Evolutionary conservation across 2,113 vertebrate genomes (phyloP).

Genomic region (Oncorhynchus kisutch): DNA sequence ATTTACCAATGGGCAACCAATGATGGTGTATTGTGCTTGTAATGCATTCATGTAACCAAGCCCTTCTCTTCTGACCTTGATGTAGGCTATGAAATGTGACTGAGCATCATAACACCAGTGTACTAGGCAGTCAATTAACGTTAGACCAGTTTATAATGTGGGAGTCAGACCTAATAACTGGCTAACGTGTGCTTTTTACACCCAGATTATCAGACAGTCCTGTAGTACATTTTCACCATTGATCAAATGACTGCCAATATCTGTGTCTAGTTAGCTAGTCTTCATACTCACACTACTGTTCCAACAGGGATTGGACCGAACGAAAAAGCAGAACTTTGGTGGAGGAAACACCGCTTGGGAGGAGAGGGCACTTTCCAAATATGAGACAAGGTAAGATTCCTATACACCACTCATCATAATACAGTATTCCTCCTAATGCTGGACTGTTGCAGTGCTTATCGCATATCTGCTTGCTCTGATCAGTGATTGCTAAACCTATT

Average conservation of each 20-base stretch:
- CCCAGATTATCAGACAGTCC: too few species aligned
- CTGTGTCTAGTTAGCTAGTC: not conserved
- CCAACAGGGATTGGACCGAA: slow-evolving; percentile 83
- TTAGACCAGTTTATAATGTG: too few species aligned
- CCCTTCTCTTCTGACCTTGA: too few species aligned
- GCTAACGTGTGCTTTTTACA: too few species aligned
- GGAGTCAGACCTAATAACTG: too few species aligned
- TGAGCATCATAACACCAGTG: too few species aligned
- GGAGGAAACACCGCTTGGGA: slow-evolving; percentile 98
- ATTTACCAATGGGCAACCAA: not conserved
- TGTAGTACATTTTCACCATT: not conserved
- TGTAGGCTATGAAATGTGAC: too few species aligned
- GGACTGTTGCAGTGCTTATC: not conserved
- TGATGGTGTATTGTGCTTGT: too few species aligned
- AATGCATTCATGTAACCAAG: too few species aligned
- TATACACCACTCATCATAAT: not conserved
- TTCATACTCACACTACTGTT: not conserved
- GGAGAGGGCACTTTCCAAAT: slow-evolving; percentile 89
- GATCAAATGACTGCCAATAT: not conserved
- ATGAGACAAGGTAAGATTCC: slow-evolving; percentile 85
- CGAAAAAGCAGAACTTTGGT: slow-evolving; percentile 91
- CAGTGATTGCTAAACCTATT: not conserved
- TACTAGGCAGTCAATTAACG: too few species aligned
- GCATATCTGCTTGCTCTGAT: not conserved
- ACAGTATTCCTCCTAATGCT: not conserved